Conservation (phyloP, 2,888 invertebrate genomes). For the Thymelicus lineola region DNA sequence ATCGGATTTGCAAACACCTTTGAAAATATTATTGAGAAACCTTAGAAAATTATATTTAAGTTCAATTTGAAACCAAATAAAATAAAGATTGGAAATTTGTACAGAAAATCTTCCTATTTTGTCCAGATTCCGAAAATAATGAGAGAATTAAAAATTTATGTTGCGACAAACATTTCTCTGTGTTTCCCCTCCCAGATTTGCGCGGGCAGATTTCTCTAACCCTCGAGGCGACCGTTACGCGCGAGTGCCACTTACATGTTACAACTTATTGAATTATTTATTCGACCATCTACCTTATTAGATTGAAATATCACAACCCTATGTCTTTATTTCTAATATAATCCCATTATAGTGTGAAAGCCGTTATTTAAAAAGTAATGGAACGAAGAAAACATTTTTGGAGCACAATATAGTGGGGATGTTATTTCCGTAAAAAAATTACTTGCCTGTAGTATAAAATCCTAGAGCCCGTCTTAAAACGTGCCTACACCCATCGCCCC, state of each 20-base stretch:
- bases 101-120: background rate
- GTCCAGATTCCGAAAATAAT: constrained; percentile 6
- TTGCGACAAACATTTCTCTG: constrained; percentile 64
- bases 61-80: too few species aligned
- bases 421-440: constrained; percentile 28
- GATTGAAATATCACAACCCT: constrained; percentile 73
- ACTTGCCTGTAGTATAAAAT: constrained; percentile 27
- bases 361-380: constrained; percentile 42
- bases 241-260: constrained; percentile 81
- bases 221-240: constrained; percentile 73
- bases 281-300: constrained; percentile 79
- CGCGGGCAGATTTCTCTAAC: constrained; percentile 59
- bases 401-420: background rate
- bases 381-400: constrained; percentile 24
- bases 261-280: constrained; percentile 82
- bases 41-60: too few species aligned
- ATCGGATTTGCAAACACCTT: too few species aligned
- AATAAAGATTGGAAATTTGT: too few species aligned
- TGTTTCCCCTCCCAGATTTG: constrained; percentile 62
- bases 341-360: constrained; percentile 54
- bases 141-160: constrained; percentile 67
- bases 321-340: constrained; percentile 57
- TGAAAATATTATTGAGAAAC: too few species aligned
- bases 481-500: constrained; percentile 28
- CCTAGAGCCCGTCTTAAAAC: constrained; percentile 15